Percentiles rank a stretch among this genome's conserved stretches.
Evolutionary conservation across 2,888 invertebrate genomes (phyloP).

Genomic region (Pogonocherus hispidulus): DNA sequence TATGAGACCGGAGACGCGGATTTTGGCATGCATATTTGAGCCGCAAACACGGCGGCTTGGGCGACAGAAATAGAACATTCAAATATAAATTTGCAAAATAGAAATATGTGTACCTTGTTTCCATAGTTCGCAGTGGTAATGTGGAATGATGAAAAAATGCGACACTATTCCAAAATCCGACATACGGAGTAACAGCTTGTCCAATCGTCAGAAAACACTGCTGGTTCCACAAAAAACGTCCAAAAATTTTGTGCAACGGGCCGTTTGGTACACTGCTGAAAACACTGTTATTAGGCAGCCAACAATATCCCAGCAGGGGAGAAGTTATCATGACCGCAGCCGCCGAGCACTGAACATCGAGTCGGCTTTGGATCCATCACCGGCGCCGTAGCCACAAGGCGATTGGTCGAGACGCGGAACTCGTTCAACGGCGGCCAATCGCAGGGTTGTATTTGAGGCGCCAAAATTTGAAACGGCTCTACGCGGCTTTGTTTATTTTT

Average conservation of each 20-base stretch:
- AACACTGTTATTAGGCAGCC: conserved; percentile 67
- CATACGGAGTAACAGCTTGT: conserved; percentile 64
- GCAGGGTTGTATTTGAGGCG: conserved; percentile 64
- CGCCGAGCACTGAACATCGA: conserved; percentile 68
- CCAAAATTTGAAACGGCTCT: conserved; percentile 61
- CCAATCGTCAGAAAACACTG: conserved; percentile 65
- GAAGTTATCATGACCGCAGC: conserved; percentile 71
- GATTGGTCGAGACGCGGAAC: conserved; percentile 58
- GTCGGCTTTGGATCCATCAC: conserved; percentile 62
- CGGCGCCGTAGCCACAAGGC: conserved; percentile 43
- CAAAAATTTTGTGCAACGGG: conserved; percentile 54
- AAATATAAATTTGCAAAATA: neutral
- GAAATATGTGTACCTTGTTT: conserved; percentile 61
- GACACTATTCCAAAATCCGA: conserved; percentile 67
- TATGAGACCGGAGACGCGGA: neutral
- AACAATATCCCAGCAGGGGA: conserved; percentile 69
- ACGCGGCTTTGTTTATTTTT: conserved; percentile 37
- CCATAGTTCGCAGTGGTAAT: conserved; percentile 62
- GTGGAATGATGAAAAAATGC: conserved; percentile 62
- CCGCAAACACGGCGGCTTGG: neutral
- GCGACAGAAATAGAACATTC: neutral
- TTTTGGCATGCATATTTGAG: neutral
- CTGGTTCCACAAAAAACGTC: conserved; percentile 64
- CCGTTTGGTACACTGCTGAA: conserved; percentile 47
- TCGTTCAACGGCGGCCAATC: conserved; percentile 68